Evolutionary conservation across 2,797 vertebrate species (phyloP), one percentile per base, ranked within the genome.

Genomic region (Podarcis lilfordi): DNA sequence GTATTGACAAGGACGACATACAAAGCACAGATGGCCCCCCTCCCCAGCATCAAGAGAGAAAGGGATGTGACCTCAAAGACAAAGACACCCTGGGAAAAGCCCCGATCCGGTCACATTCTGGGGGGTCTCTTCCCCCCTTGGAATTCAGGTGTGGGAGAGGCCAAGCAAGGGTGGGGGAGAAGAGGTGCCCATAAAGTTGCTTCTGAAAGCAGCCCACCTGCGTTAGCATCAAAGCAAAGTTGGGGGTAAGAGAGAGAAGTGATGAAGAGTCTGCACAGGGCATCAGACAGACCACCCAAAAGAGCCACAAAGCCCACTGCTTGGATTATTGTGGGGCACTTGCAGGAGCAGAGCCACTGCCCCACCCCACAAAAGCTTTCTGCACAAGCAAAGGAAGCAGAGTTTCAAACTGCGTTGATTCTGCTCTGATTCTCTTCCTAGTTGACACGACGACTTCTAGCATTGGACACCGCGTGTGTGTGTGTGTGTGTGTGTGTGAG

Each of bases 61-160:
- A 89, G 84, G 79, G 84, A 86, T 25, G 27, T 50, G 78, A 89
- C 72, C 84, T 86, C 79, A 89, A 40, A 86, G 78, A 86, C 88
- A 86, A 80, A 89, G 88, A 89, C 88, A 89, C 79, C 69, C 79
- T 68, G 61, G 55, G 84, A 81, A 89, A 89, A 89, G 84, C 72
- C 79, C 87, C 75, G 91, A 81, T 66, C 71, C 85, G 40, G 82
- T 68, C 74, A 84, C 90, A 93, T 88, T 91, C 82, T 72, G 78
- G 80, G 66, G 75, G 84, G 72, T 32, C 71, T 82, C 82, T 40
- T 19, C 71, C 84, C 82, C n/a, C 80, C 40, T 66, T 86, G 91
- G 93, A 92, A 93, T 93, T 92, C 90, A 86, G 50, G n/a, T 83
- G 50, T 69, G 29, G 87, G 27, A 85, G 17, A n/a, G 32, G 40